A percentile compares a stretch with the other conserved stretches of the same genome.
Evolutionary conservation across 1,140 invertebrate species (phyloP).

Genomic region (Trachymyrmex cornetzi): DNA sequence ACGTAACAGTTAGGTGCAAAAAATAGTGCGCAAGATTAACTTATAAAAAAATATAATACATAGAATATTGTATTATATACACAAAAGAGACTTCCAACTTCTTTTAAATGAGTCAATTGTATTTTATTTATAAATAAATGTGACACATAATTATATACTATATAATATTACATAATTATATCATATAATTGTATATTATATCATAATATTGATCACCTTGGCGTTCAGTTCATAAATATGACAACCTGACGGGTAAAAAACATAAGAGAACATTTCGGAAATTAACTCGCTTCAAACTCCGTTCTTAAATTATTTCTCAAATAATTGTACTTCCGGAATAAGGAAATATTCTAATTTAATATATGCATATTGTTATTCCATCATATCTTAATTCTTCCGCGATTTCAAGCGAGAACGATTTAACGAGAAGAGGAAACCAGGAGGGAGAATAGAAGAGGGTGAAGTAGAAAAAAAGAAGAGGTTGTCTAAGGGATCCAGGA

Average conservation of each 20-base stretch:
- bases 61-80: no score
- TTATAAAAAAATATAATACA: no score
- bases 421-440: background rate
- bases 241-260: background rate
- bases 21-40: no score
- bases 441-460: background rate
- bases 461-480: constrained; percentile 63
- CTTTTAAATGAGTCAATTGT: background rate
- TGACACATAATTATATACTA: background rate
- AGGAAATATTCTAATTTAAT: background rate
- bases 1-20: no score
- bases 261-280: background rate
- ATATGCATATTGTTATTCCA: background rate
- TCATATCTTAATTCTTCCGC: background rate
- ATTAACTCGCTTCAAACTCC: background rate
- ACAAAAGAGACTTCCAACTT: no score
- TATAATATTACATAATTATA: no score
- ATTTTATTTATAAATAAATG: constrained; percentile 9
- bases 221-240: background rate
- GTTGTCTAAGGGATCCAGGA: constrained; percentile 37
- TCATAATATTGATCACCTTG: background rate
- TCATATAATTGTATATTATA: background rate
- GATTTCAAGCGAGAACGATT: background rate
- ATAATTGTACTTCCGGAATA: background rate
- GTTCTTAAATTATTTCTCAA: background rate